Evolutionary conservation across 2,797 vertebrate genomes (phyloP), one percentile per base, ranked within the genome.

Genomic region (Halcyon badia): DNA sequence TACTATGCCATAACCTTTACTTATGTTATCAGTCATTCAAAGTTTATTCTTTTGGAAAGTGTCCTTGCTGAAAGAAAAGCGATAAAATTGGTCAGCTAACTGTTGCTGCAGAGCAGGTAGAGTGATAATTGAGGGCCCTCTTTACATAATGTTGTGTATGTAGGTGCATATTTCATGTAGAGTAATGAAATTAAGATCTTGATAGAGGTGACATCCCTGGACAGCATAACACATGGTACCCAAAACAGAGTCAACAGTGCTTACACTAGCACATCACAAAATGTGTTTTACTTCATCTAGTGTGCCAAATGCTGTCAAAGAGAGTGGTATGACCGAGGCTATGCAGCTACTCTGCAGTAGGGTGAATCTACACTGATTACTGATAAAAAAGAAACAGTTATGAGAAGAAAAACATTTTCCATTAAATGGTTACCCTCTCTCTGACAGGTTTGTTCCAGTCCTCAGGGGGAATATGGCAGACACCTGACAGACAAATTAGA

Each of bases 311-410:
- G 35, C 41, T 65, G 35, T 44, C 82, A 78, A 10, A 1, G 3
- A 16, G 70, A 16, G 22, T 8, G 3, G 26, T 15, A 4, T 26
- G 31, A 72, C 37, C 0, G 0, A 57, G 57, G n/a, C 37, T 31
- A 37, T 66, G 49, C 62, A 89, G 22, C 42, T 19, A 1, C 39
- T 62, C 39, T 60, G 35, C 39, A 37, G 31, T 7, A 44, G 26
- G 25, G 28, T 14, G 24, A 66, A 19, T 81, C 76, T 44, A 22
- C 26, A 4, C 14, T 51, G 35, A 9, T 26, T 33, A 21, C 54
- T 69, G n/a, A 15, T 58, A 30, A 56, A 33, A 66, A 21, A n/a
- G 52, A 51, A 89, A 30, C 24, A 62, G 48, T 39, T 76, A 62
- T 2, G 16, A 71, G 39, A 69, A 65, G 37, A 41, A 86, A 76